These are phyloP conservation scores for Coendou prehensilis DNA, from an alignment of 2,797 vertebrate species.

Conservation along the genomic window DNA sequence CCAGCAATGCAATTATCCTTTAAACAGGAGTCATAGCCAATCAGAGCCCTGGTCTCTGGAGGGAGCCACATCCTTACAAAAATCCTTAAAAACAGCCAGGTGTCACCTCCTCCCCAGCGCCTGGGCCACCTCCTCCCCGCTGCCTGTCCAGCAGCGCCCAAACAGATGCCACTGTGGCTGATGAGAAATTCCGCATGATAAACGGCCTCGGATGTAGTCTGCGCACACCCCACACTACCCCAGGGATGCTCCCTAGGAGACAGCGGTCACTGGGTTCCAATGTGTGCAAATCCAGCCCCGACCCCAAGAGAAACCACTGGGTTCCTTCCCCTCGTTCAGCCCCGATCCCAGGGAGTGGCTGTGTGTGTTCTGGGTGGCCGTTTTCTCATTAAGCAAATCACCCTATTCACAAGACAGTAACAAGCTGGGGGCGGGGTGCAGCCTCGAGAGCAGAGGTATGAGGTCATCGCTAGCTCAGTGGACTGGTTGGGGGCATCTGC, in stretches of 20 bases:
- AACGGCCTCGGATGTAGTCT: neutral
- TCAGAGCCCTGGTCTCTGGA: neutral
- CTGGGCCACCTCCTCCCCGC: neutral
- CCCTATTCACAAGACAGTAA: neutral
- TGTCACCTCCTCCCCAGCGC: neutral
- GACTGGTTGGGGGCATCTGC: neutral
- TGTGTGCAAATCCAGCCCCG: neutral
- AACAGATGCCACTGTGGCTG: neutral
- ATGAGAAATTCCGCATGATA: neutral
- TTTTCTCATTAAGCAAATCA: neutral
- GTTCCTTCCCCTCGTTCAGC: neutral
- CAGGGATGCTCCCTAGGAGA: neutral
- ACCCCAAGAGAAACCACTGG: neutral
- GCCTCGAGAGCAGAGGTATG: neutral
- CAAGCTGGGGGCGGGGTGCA: neutral
- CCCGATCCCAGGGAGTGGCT: neutral
- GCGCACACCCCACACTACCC: neutral
- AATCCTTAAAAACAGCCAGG: neutral
- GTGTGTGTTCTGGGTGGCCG: accelerated
- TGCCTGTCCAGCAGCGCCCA: accelerated
- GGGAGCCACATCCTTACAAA: neutral
- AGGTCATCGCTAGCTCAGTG: neutral
- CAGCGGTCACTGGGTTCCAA: neutral
- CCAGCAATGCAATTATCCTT: neutral
- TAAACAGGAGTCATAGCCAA: neutral